Conservation (phyloP, 2,113 vertebrate genomes). For the Turnix velox region DNA sequence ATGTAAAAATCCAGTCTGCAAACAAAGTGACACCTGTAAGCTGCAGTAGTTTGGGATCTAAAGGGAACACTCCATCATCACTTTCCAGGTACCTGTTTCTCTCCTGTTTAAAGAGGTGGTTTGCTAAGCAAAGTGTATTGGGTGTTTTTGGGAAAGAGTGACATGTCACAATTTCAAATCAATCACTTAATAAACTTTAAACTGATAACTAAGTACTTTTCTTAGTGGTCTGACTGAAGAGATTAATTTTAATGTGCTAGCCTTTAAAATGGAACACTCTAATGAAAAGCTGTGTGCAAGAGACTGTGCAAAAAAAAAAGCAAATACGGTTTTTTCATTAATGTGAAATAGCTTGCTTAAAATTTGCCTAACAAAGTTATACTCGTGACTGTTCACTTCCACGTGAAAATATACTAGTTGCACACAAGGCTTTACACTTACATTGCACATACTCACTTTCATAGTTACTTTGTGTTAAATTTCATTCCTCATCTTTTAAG, state of each 20-base stretch:
- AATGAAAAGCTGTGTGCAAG: background rate
- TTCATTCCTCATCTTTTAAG: background rate
- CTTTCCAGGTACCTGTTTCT: conserved; percentile 67
- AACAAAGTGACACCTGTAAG: conserved; percentile 33
- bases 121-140: background rate
- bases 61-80: conserved; percentile 53
- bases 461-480: background rate
- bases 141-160: background rate
- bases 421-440: background rate
- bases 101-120: background rate
- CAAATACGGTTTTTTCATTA: background rate
- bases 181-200: background rate
- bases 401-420: background rate
- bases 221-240: background rate
- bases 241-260: background rate
- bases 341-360: background rate
- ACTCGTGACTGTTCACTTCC: background rate
- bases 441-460: background rate
- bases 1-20: conserved; percentile 49
- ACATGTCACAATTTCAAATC: background rate
- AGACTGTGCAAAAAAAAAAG: too few relatives aligned
- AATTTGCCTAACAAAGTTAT: background rate
- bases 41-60: conserved; percentile 47
- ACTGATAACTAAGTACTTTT: background rate
- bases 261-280: background rate